phyloP scores from a whole-genome alignment of 1,140 invertebrate genomes.

The Colletes gigas region DNA sequence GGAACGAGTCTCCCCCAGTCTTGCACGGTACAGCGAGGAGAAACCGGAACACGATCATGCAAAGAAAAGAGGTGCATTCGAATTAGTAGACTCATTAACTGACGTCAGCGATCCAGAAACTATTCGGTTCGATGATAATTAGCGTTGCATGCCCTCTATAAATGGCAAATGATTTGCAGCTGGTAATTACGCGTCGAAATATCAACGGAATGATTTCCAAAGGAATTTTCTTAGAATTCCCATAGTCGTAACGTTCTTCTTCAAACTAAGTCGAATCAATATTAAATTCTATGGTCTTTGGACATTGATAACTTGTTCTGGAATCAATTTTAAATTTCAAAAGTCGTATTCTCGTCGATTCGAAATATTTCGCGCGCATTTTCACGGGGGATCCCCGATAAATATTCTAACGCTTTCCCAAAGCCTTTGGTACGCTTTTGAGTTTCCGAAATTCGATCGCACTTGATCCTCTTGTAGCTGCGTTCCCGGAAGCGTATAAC shows the following conservation, averaged over 20 bases:
- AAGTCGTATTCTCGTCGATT: too few species aligned
- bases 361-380: not conserved
- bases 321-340: too few species aligned
- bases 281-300: too few species aligned
- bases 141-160: not conserved
- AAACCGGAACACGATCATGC: not conserved
- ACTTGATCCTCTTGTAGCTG: not conserved
- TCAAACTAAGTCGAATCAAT: too few species aligned
- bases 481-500: not conserved
- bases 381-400: slow-evolving; percentile 15
- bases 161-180: slow-evolving; percentile 29
- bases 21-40: not conserved
- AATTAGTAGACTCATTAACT: slow-evolving; percentile 35
- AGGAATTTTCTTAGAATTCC: not conserved
- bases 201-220: too few species aligned
- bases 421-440: not conserved
- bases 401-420: slow-evolving; percentile 11
- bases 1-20: not conserved
- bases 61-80: slow-evolving; percentile 19
- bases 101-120: slow-evolving; percentile 9
- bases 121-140: slow-evolving; percentile 23
- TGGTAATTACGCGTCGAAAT: not conserved
- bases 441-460: slow-evolving; percentile 11
- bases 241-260: too few species aligned
- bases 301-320: too few species aligned